Percentiles rank a stretch among this genome's conserved stretches.
Evolutionary conservation across 2,113 vertebrate genomes (phyloP).

Genomic region (Tringa solitaria): DNA sequence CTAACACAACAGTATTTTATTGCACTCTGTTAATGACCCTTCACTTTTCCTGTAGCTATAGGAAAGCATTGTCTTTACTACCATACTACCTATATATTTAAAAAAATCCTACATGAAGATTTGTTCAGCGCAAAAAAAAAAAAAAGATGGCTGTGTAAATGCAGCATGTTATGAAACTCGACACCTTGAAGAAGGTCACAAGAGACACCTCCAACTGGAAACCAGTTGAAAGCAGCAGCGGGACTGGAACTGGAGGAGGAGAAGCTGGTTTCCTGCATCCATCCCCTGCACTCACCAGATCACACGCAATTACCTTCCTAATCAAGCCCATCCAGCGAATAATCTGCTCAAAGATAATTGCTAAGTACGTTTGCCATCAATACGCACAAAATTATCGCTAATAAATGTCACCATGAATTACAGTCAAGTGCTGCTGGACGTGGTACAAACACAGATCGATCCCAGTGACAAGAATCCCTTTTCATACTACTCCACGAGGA

Average conservation of each 20-base stretch:
- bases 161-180: neutral
- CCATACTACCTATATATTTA: fast-evolving
- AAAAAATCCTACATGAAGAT: neutral
- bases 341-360: neutral
- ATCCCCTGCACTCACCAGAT: neutral
- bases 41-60: neutral
- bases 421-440: neutral
- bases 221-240: neutral
- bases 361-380: neutral
- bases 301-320: conserved; percentile 41
- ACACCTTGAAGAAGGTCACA: neutral
- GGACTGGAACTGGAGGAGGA: neutral
- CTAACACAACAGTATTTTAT: neutral
- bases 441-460: neutral
- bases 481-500: fast-evolving
- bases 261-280: neutral
- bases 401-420: conserved; percentile 34
- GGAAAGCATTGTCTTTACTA: too few species aligned
- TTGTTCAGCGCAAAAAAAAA: neutral
- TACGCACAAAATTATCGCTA: neutral
- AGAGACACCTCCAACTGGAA: neutral
- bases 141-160: neutral
- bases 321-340: conserved; percentile 8
- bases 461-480: neutral
- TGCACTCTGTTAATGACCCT: neutral